These are phyloP conservation scores for Phlogophora meticulosa DNA, from an alignment of 2,888 invertebrate species.

Conservation along the genomic window DNA sequence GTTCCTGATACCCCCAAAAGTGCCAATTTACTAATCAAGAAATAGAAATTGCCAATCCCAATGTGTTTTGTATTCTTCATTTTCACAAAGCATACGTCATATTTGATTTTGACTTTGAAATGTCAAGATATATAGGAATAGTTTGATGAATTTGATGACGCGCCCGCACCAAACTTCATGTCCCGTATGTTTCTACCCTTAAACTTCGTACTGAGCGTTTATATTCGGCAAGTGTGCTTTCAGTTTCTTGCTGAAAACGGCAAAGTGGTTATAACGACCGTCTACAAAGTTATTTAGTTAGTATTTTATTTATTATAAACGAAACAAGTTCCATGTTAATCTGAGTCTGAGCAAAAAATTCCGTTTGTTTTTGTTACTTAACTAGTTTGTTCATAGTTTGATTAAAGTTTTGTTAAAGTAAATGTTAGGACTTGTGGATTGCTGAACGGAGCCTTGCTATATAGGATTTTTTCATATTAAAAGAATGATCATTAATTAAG, in stretches of 20 bases:
- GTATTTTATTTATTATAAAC: constrained; percentile 65
- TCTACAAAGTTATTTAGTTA: constrained; percentile 65
- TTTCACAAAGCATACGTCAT: no score
- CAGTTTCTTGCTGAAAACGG: constrained; percentile 74
- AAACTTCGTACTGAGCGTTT: constrained; percentile 68
- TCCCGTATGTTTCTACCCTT: constrained; percentile 39
- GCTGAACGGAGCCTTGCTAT: no score
- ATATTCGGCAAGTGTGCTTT: constrained; percentile 78
- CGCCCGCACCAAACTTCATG: background rate
- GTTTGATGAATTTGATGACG: no score
- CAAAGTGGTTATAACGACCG: constrained; percentile 67
- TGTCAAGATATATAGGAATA: no score
- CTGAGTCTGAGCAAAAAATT: constrained; percentile 41
- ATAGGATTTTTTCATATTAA: background rate
- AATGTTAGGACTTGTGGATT: background rate
- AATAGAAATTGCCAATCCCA: no score
- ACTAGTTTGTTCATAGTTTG: constrained; percentile 24
- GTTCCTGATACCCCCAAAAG: no score
- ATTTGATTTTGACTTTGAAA: no score
- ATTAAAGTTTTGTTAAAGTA: constrained; percentile 24
- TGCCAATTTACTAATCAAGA: no score
- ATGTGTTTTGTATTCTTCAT: no score
- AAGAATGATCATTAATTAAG: background rate
- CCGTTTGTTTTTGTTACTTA: constrained; percentile 27
- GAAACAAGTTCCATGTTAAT: constrained; percentile 55